phyloP scores from a whole-genome alignment of 2,797 vertebrate genomes.

The Yasuhikotakia modesta region DNA sequence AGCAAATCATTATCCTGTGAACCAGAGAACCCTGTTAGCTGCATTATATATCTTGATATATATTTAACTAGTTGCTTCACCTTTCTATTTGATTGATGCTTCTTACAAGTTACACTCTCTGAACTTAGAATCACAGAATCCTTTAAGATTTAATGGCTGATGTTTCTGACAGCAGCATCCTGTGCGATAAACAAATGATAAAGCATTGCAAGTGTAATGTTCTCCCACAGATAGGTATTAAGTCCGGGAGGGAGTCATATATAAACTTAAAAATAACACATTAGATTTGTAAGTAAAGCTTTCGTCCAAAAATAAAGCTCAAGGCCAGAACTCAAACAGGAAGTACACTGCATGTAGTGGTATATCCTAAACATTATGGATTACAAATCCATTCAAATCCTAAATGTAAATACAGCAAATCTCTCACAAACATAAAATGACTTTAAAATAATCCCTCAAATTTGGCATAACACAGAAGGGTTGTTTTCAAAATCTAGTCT shows the following conservation, averaged over 20 bases:
- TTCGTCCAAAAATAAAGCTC: too few species aligned
- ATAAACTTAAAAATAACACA: not conserved
- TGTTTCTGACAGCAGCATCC: constrained; percentile 7
- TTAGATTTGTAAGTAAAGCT: too few species aligned
- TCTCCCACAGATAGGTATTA: not conserved
- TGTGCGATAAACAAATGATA: constrained; percentile 29
- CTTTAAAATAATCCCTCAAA: too few species aligned
- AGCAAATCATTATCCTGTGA: constrained; percentile 41
- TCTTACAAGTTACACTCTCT: constrained; percentile 17
- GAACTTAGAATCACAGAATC: not conserved
- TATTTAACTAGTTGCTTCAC: constrained; percentile 13
- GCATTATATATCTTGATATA: constrained; percentile 23
- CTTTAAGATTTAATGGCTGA: constrained; percentile 17
- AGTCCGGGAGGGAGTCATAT: not conserved
- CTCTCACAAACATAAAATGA: too few species aligned
- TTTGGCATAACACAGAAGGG: too few species aligned
- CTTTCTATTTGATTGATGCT: constrained; percentile 9
- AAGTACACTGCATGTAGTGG: too few species aligned
- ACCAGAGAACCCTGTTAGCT: constrained; percentile 36
- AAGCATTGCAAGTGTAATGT: constrained; percentile 14
- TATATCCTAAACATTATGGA: too few species aligned
- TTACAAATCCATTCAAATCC: too few species aligned
- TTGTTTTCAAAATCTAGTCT: not conserved
- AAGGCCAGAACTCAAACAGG: too few species aligned
- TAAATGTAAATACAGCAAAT: too few species aligned